phyloP scores from a whole-genome alignment of 2,113 vertebrate genomes.

The Talpa occidentalis region DNA sequence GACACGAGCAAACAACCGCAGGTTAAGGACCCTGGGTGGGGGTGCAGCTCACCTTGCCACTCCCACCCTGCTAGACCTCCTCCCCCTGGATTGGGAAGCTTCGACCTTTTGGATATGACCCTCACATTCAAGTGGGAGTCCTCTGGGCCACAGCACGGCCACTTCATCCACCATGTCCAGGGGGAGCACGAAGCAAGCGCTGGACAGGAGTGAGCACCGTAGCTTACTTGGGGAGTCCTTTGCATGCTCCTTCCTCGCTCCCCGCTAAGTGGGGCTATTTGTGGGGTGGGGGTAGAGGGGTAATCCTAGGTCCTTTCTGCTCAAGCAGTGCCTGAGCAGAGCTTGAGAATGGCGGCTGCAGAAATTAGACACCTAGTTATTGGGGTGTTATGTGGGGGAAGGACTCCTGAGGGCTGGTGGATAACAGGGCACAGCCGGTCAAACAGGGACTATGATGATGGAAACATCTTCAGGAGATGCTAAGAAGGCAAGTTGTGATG shows the following conservation, averaged over 20 bases:
- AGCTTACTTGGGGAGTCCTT: neutral
- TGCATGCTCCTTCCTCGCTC: neutral
- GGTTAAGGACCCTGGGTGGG: neutral
- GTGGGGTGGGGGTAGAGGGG: accelerated
- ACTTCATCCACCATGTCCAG: neutral
- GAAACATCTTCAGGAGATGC: neutral
- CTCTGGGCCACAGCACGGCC: neutral
- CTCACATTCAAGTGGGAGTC: neutral
- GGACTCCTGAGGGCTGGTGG: neutral
- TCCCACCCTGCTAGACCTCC: neutral
- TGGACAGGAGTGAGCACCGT: too few relatives aligned
- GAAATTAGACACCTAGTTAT: neutral
- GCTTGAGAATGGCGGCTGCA: neutral
- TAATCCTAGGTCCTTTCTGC: neutral
- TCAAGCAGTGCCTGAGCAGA: neutral
- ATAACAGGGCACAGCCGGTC: neutral
- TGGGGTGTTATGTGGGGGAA: neutral
- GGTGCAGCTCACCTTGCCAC: neutral
- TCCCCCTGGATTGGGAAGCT: neutral
- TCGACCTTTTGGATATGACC: neutral
- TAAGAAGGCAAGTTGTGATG: accelerated
- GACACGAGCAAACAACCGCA: neutral
- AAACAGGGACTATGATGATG: accelerated
- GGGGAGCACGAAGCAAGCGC: neutral
- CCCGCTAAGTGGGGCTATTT: neutral